A percentile compares a stretch with the other conserved stretches of the same genome.
Conservation (phyloP, 2,113 vertebrate genomes). For the Sminthopsis crassicaudata region DNA sequence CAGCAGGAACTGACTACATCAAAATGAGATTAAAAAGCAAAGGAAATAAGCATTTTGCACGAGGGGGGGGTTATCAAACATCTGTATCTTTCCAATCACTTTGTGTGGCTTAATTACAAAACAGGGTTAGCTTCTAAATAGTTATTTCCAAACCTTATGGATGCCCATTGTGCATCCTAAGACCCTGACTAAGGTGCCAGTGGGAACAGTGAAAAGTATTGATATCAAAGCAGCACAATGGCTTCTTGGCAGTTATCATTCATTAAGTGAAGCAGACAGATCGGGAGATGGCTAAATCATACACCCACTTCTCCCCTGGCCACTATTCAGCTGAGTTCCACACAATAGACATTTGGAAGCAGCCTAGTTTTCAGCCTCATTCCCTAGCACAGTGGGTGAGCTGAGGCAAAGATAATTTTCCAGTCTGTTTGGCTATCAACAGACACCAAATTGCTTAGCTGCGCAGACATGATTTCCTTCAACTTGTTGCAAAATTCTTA, state of each 20-base stretch:
- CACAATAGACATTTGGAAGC: conserved; percentile 53
- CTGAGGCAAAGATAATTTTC: conserved; percentile 70
- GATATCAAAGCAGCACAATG: conserved; percentile 53
- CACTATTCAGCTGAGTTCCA: not conserved
- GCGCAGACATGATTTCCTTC: conserved; percentile 68
- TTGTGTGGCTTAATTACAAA: not conserved
- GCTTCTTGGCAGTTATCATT: conserved; percentile 36
- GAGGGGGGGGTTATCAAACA: not conserved
- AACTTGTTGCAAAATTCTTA: conserved; percentile 76
- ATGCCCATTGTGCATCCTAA: not conserved
- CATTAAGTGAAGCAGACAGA: conserved; percentile 58
- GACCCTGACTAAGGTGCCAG: not conserved
- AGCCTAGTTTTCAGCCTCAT: conserved; percentile 41
- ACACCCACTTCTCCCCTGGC: conserved; percentile 25
- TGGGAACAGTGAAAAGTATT: conserved; percentile 54
- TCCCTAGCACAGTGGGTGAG: conserved; percentile 57
- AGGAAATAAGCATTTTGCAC: not conserved
- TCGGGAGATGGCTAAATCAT: conserved; percentile 42
- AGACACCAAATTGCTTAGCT: conserved; percentile 76
- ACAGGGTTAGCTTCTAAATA: not conserved
- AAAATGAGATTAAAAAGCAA: not conserved
- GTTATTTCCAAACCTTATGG: not conserved
- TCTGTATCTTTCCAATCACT: not conserved
- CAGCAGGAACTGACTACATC: not conserved
- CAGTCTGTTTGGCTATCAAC: conserved; percentile 67